A percentile compares a stretch with the other conserved stretches of the same genome.
Evolutionary conservation across 1,140 invertebrate species (phyloP).

Genomic region (Drosophila ambigua): DNA sequence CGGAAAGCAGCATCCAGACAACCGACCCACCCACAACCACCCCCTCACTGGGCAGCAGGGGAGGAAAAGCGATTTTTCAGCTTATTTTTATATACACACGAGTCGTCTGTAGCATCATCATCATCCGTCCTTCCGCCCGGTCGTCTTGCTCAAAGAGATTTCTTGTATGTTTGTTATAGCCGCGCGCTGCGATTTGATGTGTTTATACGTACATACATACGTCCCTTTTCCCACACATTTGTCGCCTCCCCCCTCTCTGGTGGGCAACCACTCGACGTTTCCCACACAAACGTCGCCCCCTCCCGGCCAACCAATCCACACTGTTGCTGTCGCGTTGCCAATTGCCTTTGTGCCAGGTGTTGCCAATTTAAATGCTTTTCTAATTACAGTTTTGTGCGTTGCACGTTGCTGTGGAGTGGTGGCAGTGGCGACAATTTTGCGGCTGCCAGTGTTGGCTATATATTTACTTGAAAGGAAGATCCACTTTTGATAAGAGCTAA

Average conservation of each 20-base stretch:
- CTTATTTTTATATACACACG: slow-evolving; percentile 69
- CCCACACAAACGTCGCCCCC: not conserved
- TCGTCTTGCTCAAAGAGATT: slow-evolving; percentile 64
- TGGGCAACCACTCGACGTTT: not conserved
- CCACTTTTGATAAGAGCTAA: slow-evolving; percentile 36
- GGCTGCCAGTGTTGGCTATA: slow-evolving; percentile 32
- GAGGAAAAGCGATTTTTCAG: slow-evolving; percentile 79
- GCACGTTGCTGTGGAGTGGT: not conserved
- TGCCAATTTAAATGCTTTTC: slow-evolving; percentile 76
- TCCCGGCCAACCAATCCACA: not conserved
- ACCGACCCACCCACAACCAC: slow-evolving; percentile 33
- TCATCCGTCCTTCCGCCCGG: slow-evolving; percentile 8
- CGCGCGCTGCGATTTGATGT: slow-evolving; percentile 69
- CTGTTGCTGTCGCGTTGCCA: slow-evolving; percentile 52
- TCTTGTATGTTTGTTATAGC: slow-evolving; percentile 56
- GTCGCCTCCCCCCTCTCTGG: not conserved
- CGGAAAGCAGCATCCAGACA: slow-evolving; percentile 52
- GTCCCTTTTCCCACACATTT: not conserved
- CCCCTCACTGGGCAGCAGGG: slow-evolving; percentile 34
- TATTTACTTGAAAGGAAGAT: slow-evolving; percentile 11
- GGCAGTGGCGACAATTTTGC: slow-evolving; percentile 19
- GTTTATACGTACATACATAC: slow-evolving; percentile 56
- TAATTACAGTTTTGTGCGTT: slow-evolving; percentile 44
- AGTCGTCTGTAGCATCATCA: slow-evolving; percentile 34
- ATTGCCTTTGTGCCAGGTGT: slow-evolving; percentile 67